Evolutionary conservation across 1,140 invertebrate genomes (phyloP).

Genomic region (Paracyclopina nana): DNA sequence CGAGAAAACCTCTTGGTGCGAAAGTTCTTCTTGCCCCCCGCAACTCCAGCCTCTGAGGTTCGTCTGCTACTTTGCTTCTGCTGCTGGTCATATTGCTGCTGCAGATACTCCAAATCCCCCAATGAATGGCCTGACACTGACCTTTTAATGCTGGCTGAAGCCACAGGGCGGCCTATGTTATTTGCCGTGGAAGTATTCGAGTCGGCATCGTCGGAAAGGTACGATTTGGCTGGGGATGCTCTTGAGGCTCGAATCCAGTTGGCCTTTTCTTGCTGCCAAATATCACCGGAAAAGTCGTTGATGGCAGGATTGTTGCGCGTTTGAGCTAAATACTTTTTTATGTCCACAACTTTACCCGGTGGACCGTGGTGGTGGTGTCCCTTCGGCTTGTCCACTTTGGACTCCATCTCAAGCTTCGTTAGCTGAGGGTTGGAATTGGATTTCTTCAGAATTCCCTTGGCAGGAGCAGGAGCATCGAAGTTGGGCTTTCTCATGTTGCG

Average conservation of each 20-base stretch:
- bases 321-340: constrained; percentile 9
- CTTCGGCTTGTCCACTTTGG: not conserved
- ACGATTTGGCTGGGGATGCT: too few species aligned
- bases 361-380: not conserved
- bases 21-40: constrained; percentile 7
- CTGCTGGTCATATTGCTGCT: too few species aligned
- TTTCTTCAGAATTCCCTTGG: constrained; percentile 17
- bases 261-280: not conserved
- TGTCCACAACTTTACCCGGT: constrained; percentile 6
- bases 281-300: not conserved
- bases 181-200: too few species aligned
- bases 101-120: too few species aligned
- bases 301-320: not conserved
- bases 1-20: constrained; percentile 14
- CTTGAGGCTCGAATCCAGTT: too few species aligned
- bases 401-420: constrained; percentile 1
- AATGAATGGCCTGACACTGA: too few species aligned
- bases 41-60: constrained; percentile 6
- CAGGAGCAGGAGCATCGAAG: constrained; percentile 3
- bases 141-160: too few species aligned
- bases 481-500: constrained; percentile 1
- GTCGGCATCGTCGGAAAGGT: too few species aligned
- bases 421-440: constrained; percentile 11
- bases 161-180: too few species aligned
- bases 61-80: too few species aligned